These are phyloP conservation scores for Buceros bicornis DNA, from an alignment of 2,797 vertebrate genomes.

Conservation along the genomic window DNA sequence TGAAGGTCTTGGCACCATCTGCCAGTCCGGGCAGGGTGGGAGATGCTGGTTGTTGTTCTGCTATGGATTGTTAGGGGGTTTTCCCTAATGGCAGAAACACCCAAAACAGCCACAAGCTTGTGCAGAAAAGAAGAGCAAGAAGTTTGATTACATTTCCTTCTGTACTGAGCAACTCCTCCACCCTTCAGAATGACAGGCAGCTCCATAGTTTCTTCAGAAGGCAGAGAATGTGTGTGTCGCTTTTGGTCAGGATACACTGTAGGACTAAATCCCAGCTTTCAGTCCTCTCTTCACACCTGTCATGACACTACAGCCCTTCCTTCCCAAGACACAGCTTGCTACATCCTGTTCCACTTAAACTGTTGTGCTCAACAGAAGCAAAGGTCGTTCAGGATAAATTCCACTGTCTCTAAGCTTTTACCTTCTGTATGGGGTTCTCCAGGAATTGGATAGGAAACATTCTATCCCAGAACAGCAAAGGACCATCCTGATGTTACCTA, in stretches of 20 bases:
- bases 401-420: background rate
- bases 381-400: background rate
- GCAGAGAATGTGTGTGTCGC: background rate
- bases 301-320: background rate
- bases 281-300: background rate
- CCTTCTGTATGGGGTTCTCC: background rate
- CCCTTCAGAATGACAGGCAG: background rate
- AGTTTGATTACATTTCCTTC: background rate
- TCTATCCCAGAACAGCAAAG: background rate
- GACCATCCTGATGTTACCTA: background rate
- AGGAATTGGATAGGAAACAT: background rate
- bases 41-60: background rate
- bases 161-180: background rate
- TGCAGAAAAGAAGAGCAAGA: background rate
- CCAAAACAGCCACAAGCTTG: background rate
- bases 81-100: accelerated
- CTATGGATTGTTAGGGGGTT: accelerated
- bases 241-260: background rate
- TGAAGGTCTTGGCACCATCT: background rate
- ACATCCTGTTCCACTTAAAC: background rate
- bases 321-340: background rate
- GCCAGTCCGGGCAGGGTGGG: background rate
- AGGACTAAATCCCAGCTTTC: background rate
- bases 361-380: background rate
- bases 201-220: background rate